Evolutionary conservation across 2,113 vertebrate genomes (phyloP), one percentile per base, ranked within the genome.

Genomic region (Poeciliopsis turrubarensis): DNA sequence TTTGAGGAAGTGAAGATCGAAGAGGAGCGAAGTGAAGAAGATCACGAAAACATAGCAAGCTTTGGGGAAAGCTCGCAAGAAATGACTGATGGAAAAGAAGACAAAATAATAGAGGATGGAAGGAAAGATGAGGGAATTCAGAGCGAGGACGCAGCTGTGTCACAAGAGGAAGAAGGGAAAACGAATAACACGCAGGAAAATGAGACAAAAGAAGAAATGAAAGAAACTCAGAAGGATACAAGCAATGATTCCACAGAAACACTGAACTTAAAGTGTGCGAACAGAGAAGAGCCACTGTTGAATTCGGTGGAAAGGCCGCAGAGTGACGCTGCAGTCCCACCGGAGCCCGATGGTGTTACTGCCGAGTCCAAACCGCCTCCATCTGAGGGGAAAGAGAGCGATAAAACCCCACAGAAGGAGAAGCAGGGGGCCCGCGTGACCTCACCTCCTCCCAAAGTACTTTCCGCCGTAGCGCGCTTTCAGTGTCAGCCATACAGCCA

Each of bases 391-490:
- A 64, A 63, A 60, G 26, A 8, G 19, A 61, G 64, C 5, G 76
- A 83, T 62, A 61, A 22, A 44, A 32, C 54, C 65, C 37, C 51
- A 30, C 54, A 72, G 70, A 60, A 54, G 51, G 69, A 68, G 29
- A 63, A 80, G n/a, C 44, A 5, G 12, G 68, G 47, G 44, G 37
- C 9, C 11, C 77, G 8, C 26, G 62, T 8, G 63, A 70, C 54
- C 12, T 19, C 70, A 31, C 14, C 51, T n/a, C 32, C 75, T n/a
- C 86, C 88, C 0, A 90, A 66, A 54, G 85, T 90, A 29, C 73
- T 29, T 2, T 82, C 91, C 44, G 81, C 86, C 15, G 70, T 71
- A 9, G 78, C 78, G 10, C 77, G 77, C 10, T 89, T 92, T 77
- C 90, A 93, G 73, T 77, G 60, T 73, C 82, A 76, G 17, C n/a